Evolutionary conservation across 2,113 vertebrate species (phyloP).

Genomic region (Aramus guarauna): DNA sequence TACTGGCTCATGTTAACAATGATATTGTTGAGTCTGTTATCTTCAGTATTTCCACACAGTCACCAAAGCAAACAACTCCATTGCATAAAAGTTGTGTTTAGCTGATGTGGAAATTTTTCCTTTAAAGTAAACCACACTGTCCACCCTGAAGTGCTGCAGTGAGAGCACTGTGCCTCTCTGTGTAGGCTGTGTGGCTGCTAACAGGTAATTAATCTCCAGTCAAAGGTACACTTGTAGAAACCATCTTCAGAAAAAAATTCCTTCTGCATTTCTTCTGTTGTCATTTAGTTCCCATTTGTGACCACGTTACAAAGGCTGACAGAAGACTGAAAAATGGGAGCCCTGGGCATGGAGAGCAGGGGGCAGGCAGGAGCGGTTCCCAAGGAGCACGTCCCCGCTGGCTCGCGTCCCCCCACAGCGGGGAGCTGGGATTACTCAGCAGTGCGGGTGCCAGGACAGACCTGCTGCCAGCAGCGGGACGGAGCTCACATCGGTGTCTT

Average conservation of each 20-base stretch:
- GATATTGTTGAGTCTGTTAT: background rate
- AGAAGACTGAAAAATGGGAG: background rate
- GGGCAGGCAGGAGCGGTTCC: background rate
- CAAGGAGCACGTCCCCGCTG: background rate
- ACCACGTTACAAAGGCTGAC: background rate
- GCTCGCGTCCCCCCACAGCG: fast-evolving
- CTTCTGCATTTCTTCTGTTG: background rate
- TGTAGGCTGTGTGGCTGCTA: background rate
- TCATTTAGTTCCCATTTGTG: background rate
- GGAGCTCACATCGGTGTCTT: background rate
- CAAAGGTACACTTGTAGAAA: background rate
- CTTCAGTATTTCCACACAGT: background rate
- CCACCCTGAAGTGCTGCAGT: background rate
- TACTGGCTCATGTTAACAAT: background rate
- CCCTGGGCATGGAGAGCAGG: background rate
- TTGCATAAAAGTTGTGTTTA: background rate
- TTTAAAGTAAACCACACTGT: background rate
- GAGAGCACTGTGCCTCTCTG: background rate
- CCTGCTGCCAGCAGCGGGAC: background rate
- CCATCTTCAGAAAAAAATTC: background rate
- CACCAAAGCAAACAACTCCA: background rate
- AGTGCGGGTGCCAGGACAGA: background rate
- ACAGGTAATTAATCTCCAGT: background rate
- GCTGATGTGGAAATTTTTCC: background rate
- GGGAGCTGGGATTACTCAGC: background rate